phyloP scores from a whole-genome alignment of 1,140 invertebrate genomes.

The Drosophila asahinai region DNA sequence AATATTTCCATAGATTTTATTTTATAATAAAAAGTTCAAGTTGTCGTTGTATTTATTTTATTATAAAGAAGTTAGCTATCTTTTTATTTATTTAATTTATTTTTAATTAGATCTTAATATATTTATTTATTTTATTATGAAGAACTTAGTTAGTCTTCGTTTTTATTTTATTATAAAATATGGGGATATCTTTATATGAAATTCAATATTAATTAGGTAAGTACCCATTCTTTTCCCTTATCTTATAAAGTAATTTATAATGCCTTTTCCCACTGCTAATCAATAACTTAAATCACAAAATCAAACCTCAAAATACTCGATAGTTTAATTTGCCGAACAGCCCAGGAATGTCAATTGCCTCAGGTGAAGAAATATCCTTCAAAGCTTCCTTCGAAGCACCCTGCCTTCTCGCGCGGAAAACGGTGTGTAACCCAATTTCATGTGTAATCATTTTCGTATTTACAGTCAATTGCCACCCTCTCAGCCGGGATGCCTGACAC shows the following conservation, averaged over 20 bases:
- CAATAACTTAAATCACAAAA: neutral
- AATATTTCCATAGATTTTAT: neutral
- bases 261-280: neutral
- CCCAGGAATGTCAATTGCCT: neutral
- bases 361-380: neutral
- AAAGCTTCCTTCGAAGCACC: neutral
- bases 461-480: slow-evolving; percentile 44
- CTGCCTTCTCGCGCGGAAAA: neutral
- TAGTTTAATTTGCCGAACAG: slow-evolving; percentile 2
- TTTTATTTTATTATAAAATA: neutral
- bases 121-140: too few species aligned
- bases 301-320: slow-evolving; percentile 15
- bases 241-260: neutral
- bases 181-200: too few species aligned
- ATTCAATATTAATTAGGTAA: too few species aligned
- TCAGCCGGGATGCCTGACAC: slow-evolving; percentile 28
- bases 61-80: neutral
- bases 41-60: neutral
- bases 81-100: too few species aligned
- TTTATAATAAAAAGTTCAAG: too few species aligned
- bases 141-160: neutral
- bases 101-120: too few species aligned
- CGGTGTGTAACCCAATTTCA: slow-evolving; percentile 21
- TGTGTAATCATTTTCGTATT: slow-evolving; percentile 52
- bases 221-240: too few species aligned